Evolutionary conservation across 2,888 invertebrate species (phyloP).

Genomic region (Kryphioiulus occultus): DNA sequence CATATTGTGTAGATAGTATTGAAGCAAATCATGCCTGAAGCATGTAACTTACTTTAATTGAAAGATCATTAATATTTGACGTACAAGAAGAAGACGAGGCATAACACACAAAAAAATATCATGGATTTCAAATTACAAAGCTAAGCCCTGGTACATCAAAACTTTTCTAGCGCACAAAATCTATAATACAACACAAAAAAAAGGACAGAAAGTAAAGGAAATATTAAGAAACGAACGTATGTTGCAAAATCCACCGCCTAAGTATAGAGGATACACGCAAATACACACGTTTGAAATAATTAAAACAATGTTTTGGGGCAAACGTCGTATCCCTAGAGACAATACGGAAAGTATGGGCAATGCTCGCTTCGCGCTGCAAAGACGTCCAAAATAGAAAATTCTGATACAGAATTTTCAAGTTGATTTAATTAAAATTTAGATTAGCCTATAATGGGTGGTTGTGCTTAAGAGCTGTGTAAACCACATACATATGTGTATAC

Average conservation of each 20-base stretch:
- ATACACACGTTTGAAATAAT: not conserved
- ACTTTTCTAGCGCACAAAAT: slow-evolving; percentile 42
- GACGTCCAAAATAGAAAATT: slow-evolving; percentile 44
- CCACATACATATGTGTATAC: not conserved
- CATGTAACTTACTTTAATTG: slow-evolving; percentile 28
- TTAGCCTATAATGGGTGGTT: not conserved
- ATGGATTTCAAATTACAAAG: slow-evolving; percentile 29
- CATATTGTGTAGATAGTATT: too few relatives aligned
- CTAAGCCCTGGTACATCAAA: slow-evolving; percentile 37
- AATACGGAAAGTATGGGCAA: not conserved
- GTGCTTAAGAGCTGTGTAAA: not conserved
- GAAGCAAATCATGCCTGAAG: not conserved
- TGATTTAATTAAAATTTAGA: slow-evolving; percentile 24
- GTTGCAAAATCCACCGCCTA: not conserved
- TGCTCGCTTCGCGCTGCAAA: not conserved
- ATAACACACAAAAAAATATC: slow-evolving; percentile 1
- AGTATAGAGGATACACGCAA: not conserved
- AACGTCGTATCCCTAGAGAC: not conserved
- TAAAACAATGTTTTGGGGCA: not conserved
- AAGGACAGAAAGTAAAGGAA: not conserved
- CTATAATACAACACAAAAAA: slow-evolving; percentile 36
- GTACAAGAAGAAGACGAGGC: slow-evolving; percentile 8
- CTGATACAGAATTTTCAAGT: slow-evolving; percentile 48
- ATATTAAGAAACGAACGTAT: slow-evolving; percentile 4
- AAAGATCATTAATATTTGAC: slow-evolving; percentile 16